Conservation (phyloP, 2,797 vertebrate species). For the Ptychobarbus kaznakovi region DNA sequence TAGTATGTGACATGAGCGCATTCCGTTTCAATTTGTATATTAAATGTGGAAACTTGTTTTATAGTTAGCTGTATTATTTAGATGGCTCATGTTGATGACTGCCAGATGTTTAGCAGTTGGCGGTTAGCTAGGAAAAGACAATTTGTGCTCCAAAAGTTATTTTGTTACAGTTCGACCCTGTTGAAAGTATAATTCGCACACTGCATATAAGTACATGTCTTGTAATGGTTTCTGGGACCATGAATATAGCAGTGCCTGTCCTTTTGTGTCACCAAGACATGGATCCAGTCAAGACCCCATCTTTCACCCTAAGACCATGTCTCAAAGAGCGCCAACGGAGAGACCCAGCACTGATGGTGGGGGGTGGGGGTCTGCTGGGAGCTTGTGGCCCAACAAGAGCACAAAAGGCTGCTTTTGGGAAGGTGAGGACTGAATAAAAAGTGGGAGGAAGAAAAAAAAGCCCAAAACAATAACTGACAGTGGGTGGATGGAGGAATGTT, state of each 20-base stretch:
- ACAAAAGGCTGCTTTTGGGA: conserved; percentile 65
- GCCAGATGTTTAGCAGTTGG: background rate
- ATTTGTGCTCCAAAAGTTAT: background rate
- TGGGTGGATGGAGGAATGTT: conserved; percentile 63
- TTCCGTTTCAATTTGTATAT: background rate
- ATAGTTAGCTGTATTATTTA: background rate
- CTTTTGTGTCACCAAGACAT: conserved; percentile 37
- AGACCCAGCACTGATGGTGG: conserved; percentile 42
- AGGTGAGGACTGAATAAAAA: conserved; percentile 51
- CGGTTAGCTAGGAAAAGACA: background rate
- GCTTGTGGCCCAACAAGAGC: conserved; percentile 65
- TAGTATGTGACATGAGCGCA: background rate
- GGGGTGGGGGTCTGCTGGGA: background rate
- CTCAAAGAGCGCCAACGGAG: conserved; percentile 54
- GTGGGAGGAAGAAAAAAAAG: conserved; percentile 28
- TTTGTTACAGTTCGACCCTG: background rate
- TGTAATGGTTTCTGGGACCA: conserved; percentile 1
- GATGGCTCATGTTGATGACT: background rate
- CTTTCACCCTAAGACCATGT: conserved; percentile 44
- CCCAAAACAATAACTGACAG: conserved; percentile 48
- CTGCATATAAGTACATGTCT: background rate
- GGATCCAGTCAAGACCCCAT: conserved; percentile 54
- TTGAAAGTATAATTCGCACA: background rate
- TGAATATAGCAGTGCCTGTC: conserved; percentile 21
- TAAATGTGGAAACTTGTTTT: background rate